Conservation (phyloP, 2,113 vertebrate species). For the Anoplopoma fimbria region DNA sequence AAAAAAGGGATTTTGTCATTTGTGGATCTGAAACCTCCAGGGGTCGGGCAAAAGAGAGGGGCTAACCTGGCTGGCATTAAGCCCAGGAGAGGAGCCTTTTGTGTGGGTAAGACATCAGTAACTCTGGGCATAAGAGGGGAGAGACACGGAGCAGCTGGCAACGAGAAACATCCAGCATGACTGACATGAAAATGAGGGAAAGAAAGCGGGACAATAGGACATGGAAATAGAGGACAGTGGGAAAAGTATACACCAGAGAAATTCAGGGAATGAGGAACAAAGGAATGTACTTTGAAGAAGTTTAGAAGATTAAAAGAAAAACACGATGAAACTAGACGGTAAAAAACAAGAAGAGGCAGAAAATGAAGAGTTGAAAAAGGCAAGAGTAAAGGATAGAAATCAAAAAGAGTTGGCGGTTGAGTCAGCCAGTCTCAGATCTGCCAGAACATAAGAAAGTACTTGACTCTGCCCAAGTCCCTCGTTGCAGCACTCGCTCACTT, state of each 20-base stretch:
- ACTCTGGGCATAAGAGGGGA: conserved; percentile 52
- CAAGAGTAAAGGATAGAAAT: conserved; percentile 18
- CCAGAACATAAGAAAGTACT: conserved; percentile 56
- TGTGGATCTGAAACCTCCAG: conserved; percentile 69
- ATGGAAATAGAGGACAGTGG: conserved; percentile 59
- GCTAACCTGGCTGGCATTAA: conserved; percentile 75
- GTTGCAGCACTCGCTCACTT: conserved; percentile 56
- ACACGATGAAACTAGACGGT: conserved; percentile 3
- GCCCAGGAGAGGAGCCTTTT: conserved; percentile 73
- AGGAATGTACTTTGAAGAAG: neutral
- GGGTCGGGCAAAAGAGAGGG: conserved; percentile 57
- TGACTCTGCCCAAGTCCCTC: conserved; percentile 54
- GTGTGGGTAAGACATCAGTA: conserved; percentile 71
- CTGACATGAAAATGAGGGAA: conserved; percentile 50
- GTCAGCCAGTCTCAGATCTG: conserved; percentile 42
- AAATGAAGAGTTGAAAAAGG: conserved; percentile 33
- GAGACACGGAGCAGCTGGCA: conserved; percentile 58
- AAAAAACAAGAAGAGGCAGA: neutral
- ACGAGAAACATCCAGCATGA: conserved; percentile 59
- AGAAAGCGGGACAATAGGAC: conserved; percentile 44
- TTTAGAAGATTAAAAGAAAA: conserved; percentile 27
- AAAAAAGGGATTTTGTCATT: conserved; percentile 51
- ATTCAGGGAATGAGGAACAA: conserved; percentile 11
- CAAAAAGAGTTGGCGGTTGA: conserved; percentile 43
- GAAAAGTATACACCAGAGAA: conserved; percentile 72